Evolutionary conservation across 2,888 invertebrate genomes (phyloP).

Genomic region (Atrina japonica): DNA sequence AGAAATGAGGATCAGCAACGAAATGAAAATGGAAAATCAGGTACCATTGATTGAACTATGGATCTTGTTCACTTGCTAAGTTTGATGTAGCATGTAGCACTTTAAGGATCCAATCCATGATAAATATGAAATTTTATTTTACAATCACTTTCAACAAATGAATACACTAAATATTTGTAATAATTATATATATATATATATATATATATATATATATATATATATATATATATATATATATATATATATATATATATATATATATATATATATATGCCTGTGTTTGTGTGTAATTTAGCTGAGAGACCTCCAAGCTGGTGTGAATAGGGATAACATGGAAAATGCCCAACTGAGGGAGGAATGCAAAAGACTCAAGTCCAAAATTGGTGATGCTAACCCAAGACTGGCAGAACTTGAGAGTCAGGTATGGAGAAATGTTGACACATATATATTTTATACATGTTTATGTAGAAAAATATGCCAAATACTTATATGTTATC

Average conservation of each 20-base stretch:
- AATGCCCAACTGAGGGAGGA: slow-evolving; percentile 79
- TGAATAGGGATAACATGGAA: slow-evolving; percentile 80
- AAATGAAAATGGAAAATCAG: slow-evolving; percentile 81
- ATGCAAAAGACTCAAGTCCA: slow-evolving; percentile 79
- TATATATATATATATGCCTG: background rate
- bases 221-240: background rate
- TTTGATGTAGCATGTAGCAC: too few relatives aligned
- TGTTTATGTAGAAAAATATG: too few relatives aligned
- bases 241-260: background rate
- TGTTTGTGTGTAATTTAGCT: too few relatives aligned
- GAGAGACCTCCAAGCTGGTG: slow-evolving; percentile 80
- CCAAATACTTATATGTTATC: background rate
- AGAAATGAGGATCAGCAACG: slow-evolving; percentile 79
- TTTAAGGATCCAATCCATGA: too few relatives aligned
- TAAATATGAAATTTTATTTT: too few relatives aligned
- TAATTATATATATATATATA: background rate
- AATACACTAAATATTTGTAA: too few relatives aligned
- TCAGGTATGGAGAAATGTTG: slow-evolving; percentile 51
- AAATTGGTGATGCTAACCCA: slow-evolving; percentile 49
- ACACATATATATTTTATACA: too few relatives aligned
- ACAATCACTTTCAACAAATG: too few relatives aligned
- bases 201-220: background rate
- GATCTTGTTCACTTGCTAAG: too few relatives aligned
- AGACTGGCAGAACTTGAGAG: slow-evolving; percentile 52
- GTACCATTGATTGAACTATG: slow-evolving; percentile 62